Percentiles rank a stretch among this genome's conserved stretches.
These are phyloP conservation scores for Elephas maximus DNA, from an alignment of 2,113 vertebrate species.

Conservation along the genomic window DNA sequence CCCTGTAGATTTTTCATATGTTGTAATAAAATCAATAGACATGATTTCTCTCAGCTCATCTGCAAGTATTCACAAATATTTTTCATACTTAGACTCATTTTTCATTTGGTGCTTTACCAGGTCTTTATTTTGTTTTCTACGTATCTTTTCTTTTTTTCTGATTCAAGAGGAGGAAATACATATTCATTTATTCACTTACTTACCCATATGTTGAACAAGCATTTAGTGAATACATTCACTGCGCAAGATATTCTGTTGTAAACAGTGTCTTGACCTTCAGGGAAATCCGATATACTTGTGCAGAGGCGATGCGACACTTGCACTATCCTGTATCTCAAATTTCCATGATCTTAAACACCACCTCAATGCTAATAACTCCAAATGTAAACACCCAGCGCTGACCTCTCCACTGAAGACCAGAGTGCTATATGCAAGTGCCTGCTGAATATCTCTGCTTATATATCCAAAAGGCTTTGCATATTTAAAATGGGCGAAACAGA, in stretches of 20 bases:
- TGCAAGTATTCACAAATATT: not conserved
- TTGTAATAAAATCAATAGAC: not conserved
- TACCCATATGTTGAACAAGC: not conserved
- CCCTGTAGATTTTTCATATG: not conserved
- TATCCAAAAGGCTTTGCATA: not conserved
- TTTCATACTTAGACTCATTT: not conserved
- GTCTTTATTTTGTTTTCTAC: constrained; percentile 29
- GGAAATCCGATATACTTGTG: not conserved
- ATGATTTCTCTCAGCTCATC: not conserved
- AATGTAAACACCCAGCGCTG: not conserved
- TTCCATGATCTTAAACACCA: not conserved
- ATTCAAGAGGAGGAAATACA: not conserved
- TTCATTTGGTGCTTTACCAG: not conserved
- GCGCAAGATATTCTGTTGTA: too few relatives aligned
- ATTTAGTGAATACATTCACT: not conserved
- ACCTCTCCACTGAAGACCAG: not conserved
- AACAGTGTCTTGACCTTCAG: not conserved
- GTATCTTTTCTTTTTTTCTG: not conserved
- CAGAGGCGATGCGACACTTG: not conserved
- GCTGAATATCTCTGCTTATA: not conserved
- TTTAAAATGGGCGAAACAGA: not conserved
- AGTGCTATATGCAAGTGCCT: not conserved
- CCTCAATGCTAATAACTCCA: not conserved
- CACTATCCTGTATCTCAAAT: not conserved
- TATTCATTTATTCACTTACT: not conserved